These are phyloP conservation scores for Harmothoe impar DNA, from an alignment of 2,888 invertebrate species.

Conservation along the genomic window DNA sequence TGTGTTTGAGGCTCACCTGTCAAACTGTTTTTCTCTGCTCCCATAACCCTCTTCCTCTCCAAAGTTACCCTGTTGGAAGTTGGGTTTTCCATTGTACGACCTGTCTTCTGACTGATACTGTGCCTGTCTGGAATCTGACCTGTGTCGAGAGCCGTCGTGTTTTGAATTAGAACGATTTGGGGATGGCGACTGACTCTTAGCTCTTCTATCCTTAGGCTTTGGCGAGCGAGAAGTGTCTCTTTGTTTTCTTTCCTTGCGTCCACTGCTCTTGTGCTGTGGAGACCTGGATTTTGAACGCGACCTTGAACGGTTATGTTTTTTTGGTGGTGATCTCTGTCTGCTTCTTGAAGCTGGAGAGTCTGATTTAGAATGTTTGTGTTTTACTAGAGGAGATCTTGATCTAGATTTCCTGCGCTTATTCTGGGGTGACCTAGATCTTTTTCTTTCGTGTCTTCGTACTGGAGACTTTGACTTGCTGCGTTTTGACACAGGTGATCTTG, in stretches of 20 bases:
- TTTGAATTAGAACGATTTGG: too few relatives aligned
- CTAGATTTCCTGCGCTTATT: not conserved
- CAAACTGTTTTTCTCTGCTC: not conserved
- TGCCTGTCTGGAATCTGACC: not conserved
- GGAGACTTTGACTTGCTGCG: not conserved
- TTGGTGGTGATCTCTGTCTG: not conserved
- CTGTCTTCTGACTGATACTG: not conserved
- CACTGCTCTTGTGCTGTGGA: not conserved
- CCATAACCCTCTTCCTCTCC: not conserved
- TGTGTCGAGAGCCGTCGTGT: not conserved
- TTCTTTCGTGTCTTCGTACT: not conserved
- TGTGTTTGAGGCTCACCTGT: not conserved
- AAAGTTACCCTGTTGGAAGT: too few relatives aligned
- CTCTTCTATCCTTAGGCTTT: not conserved
- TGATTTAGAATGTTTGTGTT: not conserved
- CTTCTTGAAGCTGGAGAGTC: not conserved
- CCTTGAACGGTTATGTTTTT: not conserved
- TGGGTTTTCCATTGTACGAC: not conserved
- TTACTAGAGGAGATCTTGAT: slow-evolving; percentile 14
- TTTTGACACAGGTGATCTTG: too few relatives aligned
- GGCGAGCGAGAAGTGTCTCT: slow-evolving; percentile 50
- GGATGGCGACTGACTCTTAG: not conserved
- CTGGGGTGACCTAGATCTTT: not conserved
- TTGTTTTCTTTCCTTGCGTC: not conserved
- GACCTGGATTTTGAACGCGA: slow-evolving; percentile 1